Evolutionary conservation across 64 coral and sea anemone species (phyloP).

Genomic region (Anthopleura sola): DNA sequence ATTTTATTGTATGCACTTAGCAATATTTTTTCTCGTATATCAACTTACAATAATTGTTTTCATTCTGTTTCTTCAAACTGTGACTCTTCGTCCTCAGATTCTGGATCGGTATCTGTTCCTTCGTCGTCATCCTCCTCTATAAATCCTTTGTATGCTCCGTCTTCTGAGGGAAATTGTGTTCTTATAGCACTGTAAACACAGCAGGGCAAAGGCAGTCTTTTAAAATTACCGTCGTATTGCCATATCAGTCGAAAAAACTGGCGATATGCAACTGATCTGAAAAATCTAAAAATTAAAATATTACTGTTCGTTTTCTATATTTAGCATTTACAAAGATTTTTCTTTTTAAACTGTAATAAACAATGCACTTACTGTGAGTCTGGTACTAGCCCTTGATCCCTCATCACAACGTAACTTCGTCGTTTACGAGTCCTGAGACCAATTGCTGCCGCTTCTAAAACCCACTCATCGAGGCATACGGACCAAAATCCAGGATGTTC

Average conservation of each 20-base stretch:
- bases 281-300: conserved; percentile 30
- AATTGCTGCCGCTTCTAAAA: background rate
- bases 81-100: background rate
- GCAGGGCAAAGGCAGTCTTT: conserved; percentile 32
- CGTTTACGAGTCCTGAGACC: background rate
- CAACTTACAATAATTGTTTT: background rate
- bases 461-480: background rate
- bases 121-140: conserved; percentile 20
- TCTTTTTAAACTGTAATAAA: no score
- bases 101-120: background rate
- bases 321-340: background rate
- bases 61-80: background rate
- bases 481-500: background rate
- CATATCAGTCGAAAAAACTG: conserved; percentile 53
- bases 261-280: conserved; percentile 60
- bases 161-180: conserved; percentile 22
- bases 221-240: conserved; percentile 22
- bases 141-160: conserved; percentile 35
- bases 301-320: background rate
- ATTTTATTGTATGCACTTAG: no score
- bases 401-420: background rate
- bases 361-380: background rate
- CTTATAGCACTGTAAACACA: conserved; percentile 45
- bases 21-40: no score
- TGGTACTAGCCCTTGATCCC: background rate